Evolutionary conservation across 2,797 vertebrate species (phyloP), one percentile per base, ranked within the genome.

Genomic region (Rhadinocentrus ornatus): DNA sequence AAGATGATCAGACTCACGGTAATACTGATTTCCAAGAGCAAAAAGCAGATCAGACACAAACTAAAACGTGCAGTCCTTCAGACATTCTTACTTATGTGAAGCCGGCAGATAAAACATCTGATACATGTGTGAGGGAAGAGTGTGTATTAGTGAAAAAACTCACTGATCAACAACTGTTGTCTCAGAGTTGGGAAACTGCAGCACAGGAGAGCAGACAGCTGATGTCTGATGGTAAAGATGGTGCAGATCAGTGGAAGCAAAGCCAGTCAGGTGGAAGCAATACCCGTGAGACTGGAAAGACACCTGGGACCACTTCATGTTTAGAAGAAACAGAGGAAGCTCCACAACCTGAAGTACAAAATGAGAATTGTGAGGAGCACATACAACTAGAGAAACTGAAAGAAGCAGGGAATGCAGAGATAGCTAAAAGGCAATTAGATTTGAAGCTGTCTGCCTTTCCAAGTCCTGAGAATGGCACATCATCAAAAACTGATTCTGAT

Each of bases 401-500:
- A 20, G 18, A 69, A 0, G 2, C 1, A 18, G 50, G 16, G 55
- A 55, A 70, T 60, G 32, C 35, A 66, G 48, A 66, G 29, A 60
- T 9, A 0, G 22, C 29, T 26, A n/a, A 61, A 68, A 54, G 27
- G 3, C 34, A 77, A 32, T 35, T 24, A 2, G 44, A 46, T 18
- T 18, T 18, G 13, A 69, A 69, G 50, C 24, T 4, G 8, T 22
- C 55, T 22, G 37, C 16, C 20, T 1, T 4, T 58, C 35, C 12
- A 5, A 59, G 37, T 74, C 56, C 48, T 1, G 34, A 58, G 10
- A 60, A 48, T 13, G 41, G 62, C 41, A 16, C 48, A 31, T 66
- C 34, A 1, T 18, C 53, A 58, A 50, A 66, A 26, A n/a, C n/a
- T 20, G 71, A 65, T 15, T 27, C 53, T 69, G 79, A 87, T 82